Percentiles rank a stretch among this genome's conserved stretches.
These are phyloP conservation scores for Austrolebias charrua DNA, from an alignment of 2,797 vertebrate species.

Conservation along the genomic window DNA sequence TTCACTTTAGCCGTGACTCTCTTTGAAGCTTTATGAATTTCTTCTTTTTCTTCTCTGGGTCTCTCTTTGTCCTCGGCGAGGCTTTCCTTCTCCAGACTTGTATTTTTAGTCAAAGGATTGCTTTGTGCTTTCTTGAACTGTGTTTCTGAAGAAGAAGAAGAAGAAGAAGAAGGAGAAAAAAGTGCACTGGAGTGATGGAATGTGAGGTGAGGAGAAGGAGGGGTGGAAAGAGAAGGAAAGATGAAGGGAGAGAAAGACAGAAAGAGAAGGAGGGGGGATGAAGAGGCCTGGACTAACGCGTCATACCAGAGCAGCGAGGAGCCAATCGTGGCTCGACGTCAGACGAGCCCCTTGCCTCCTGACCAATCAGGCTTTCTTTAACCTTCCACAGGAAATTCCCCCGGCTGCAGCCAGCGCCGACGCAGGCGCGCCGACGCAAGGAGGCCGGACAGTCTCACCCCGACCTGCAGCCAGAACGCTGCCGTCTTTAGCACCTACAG, in stretches of 20 bases:
- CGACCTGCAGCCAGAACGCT: constrained; percentile 31
- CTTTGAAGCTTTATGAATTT: constrained; percentile 44
- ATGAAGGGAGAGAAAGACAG: constrained; percentile 32
- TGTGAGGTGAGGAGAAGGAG: constrained; percentile 68
- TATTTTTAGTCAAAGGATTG: constrained; percentile 76
- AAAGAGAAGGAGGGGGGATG: constrained; percentile 4
- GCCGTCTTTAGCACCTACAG: constrained; percentile 32
- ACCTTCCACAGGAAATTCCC: constrained; percentile 76
- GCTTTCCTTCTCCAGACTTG: constrained; percentile 54
- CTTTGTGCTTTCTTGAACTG: constrained; percentile 74
- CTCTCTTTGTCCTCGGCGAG: constrained; percentile 58
- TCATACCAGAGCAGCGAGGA: constrained; percentile 69
- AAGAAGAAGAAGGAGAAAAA: too few relatives aligned
- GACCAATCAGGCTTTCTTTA: constrained; percentile 65
- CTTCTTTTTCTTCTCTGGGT: constrained; percentile 10
- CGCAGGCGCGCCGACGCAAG: constrained; percentile 20
- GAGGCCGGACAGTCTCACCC: constrained; percentile 44
- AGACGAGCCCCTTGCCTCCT: constrained; percentile 72
- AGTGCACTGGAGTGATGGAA: constrained; percentile 69
- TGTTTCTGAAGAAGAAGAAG: constrained; percentile 47
- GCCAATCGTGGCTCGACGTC: constrained; percentile 61
- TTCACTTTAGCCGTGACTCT: constrained; percentile 26
- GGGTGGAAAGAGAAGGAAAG: constrained; percentile 33
- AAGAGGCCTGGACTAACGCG: constrained; percentile 63
- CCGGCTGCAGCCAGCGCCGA: constrained; percentile 53